phyloP scores from a whole-genome alignment of 2,113 vertebrate genomes.

The Coregonus clupeaformis region DNA sequence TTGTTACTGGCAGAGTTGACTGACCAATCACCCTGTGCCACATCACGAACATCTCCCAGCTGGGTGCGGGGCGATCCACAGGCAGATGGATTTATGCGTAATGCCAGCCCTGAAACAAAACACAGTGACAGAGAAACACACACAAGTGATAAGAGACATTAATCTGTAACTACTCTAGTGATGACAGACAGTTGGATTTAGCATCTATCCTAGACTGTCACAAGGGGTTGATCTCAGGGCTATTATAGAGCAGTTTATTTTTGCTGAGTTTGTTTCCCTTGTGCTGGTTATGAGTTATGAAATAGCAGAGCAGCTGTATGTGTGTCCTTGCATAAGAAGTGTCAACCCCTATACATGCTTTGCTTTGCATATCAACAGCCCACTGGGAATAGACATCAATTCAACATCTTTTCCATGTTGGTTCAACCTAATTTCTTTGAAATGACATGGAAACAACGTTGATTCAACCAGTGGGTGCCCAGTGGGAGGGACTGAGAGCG shows the following conservation, averaged over 20 bases:
- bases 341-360: not conserved
- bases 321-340: not conserved
- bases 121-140: not conserved
- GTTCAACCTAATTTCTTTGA: no score
- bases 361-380: not conserved
- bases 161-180: no score
- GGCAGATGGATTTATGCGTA: slow-evolving; percentile 71
- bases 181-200: not conserved
- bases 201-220: not conserved
- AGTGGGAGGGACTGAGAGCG: not conserved
- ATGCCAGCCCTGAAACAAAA: slow-evolving; percentile 65
- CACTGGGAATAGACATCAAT: no score
- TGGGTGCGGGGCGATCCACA: slow-evolving; percentile 62
- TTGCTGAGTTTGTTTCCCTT: no score
- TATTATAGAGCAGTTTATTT: not conserved
- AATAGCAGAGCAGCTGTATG: not conserved
- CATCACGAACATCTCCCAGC: slow-evolving; percentile 3
- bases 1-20: slow-evolving; percentile 12
- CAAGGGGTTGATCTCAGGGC: not conserved
- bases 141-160: not conserved
- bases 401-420: no score
- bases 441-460: no score
- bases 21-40: slow-evolving; percentile 29
- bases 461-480: no score
- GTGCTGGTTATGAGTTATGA: no score